Percentiles rank a stretch among this genome's conserved stretches.
Conservation (phyloP, 2,797 vertebrate genomes). For the Peromyscus melanophrys region DNA sequence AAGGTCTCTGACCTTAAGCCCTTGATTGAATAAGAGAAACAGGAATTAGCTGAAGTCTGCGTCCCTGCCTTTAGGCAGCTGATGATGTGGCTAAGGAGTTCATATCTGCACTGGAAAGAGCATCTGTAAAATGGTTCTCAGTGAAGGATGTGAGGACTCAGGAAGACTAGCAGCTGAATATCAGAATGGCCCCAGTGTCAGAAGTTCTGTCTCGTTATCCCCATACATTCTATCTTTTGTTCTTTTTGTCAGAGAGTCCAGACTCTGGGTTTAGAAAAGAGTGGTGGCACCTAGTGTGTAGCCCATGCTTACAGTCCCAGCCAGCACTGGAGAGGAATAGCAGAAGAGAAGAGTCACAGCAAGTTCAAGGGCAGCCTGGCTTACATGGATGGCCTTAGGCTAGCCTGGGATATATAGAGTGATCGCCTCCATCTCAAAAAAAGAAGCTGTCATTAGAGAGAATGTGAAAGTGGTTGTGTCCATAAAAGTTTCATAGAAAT, state of each 20-base stretch:
- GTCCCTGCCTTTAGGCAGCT: not conserved
- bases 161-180: not conserved
- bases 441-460: not conserved
- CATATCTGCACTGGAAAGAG: not conserved
- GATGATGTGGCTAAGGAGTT: not conserved
- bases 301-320: not conserved
- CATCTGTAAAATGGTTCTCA: not conserved
- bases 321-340: not conserved
- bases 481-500: not conserved
- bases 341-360: not conserved
- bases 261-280: not conserved
- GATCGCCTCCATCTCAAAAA: not conserved
- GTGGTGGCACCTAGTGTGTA: not conserved
- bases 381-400: not conserved
- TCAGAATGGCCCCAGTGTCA: not conserved
- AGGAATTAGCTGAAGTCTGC: conserved; percentile 7
- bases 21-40: not conserved
- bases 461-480: not conserved
- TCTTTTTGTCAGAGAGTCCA: not conserved
- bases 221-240: not conserved
- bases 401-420: not conserved
- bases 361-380: not conserved
- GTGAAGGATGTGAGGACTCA: not conserved
- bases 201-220: not conserved
- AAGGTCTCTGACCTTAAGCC: not conserved